These are phyloP conservation scores for Scopus umbretta DNA, from an alignment of 2,113 vertebrate genomes.

Conservation along the genomic window DNA sequence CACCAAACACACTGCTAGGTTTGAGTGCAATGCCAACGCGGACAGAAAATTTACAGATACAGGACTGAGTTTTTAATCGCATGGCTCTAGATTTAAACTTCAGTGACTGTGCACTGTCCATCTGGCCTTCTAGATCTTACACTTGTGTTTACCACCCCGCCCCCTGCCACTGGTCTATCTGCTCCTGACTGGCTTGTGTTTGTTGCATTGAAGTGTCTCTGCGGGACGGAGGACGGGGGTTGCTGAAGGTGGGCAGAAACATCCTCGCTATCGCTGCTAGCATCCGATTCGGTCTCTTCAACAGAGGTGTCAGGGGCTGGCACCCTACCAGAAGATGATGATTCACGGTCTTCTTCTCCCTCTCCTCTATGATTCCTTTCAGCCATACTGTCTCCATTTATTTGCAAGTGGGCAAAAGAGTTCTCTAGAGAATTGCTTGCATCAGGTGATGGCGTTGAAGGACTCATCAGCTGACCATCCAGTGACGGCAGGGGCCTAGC, in stretches of 20 bases:
- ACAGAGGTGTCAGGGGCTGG: constrained; percentile 79
- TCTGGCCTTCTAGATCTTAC: constrained; percentile 88
- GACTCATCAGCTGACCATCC: constrained; percentile 77
- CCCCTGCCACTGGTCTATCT: constrained; percentile 72
- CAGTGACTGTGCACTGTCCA: constrained; percentile 92
- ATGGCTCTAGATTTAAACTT: constrained; percentile 81
- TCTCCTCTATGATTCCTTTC: constrained; percentile 85
- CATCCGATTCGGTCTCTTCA: constrained; percentile 82
- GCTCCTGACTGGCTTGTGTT: constrained; percentile 67
- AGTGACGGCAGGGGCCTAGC: constrained; percentile 79
- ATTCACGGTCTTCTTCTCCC: constrained; percentile 80
- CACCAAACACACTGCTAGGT: constrained; percentile 62
- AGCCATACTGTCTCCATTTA: constrained; percentile 76
- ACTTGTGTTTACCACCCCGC: constrained; percentile 58
- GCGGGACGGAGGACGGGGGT: constrained; percentile 53
- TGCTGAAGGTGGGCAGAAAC: constrained; percentile 58
- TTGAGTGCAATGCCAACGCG: constrained; percentile 64
- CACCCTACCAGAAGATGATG: constrained; percentile 76
- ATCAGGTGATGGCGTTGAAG: constrained; percentile 65
- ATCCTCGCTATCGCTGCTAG: constrained; percentile 82
- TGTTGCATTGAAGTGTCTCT: constrained; percentile 76
- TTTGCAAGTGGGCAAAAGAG: constrained; percentile 85
- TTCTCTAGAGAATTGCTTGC: constrained; percentile 79
- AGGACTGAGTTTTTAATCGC: background rate
- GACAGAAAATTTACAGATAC: constrained; percentile 71